Conservation (phyloP, 2,888 invertebrate genomes). For the Anorthoa munda region DNA sequence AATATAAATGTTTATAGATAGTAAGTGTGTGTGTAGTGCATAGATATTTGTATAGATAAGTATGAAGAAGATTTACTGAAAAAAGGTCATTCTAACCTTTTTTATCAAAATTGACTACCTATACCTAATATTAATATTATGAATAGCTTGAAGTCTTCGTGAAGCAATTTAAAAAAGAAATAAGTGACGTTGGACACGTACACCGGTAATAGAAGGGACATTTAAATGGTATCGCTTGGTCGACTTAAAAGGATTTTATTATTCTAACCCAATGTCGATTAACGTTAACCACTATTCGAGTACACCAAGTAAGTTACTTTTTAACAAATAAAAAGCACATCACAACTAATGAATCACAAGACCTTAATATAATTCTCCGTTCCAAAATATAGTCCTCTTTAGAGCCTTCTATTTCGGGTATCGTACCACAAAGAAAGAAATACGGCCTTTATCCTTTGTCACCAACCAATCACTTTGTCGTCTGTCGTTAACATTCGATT, state of each 20-base stretch:
- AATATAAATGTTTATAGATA: too few relatives aligned
- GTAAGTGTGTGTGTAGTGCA: too few relatives aligned
- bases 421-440: too few relatives aligned
- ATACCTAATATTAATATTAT: neutral
- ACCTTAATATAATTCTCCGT: neutral
- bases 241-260: slow-evolving; percentile 77
- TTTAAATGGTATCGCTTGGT: slow-evolving; percentile 69
- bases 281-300: slow-evolving; percentile 27
- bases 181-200: slow-evolving; percentile 62
- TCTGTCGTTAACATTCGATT: too few relatives aligned
- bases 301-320: neutral
- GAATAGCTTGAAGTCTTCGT: slow-evolving; percentile 10
- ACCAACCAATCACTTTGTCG: too few relatives aligned
- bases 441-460: too few relatives aligned
- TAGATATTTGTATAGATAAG: too few relatives aligned
- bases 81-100: too few relatives aligned
- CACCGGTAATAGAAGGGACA: slow-evolving; percentile 68
- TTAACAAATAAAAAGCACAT: neutral
- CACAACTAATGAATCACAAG: neutral
- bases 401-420: too few relatives aligned
- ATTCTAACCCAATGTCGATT: slow-evolving; percentile 69
- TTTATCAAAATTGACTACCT: too few relatives aligned
- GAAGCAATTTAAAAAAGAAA: slow-evolving; percentile 41
- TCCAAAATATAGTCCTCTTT: neutral
- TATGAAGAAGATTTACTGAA: too few relatives aligned